Evolutionary conservation across 2,888 invertebrate genomes (phyloP).

Genomic region (Sinhomidia bicolor): DNA sequence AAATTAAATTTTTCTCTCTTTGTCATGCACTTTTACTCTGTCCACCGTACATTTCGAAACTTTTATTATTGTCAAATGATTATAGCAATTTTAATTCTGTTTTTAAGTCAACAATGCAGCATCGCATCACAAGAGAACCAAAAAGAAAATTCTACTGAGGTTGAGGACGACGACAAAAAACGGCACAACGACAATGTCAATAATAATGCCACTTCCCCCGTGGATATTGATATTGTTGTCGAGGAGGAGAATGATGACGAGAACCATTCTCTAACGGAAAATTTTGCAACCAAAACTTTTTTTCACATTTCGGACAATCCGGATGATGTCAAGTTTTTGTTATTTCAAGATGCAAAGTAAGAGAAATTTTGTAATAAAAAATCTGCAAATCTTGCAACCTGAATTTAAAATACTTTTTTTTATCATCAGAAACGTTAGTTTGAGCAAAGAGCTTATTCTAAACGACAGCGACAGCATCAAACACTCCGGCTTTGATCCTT

Average conservation of each 20-base stretch:
- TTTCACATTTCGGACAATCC: constrained; percentile 35
- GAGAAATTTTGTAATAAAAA: not conserved
- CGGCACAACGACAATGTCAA: no score
- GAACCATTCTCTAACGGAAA: not conserved
- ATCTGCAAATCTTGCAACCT: not conserved
- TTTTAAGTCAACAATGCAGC: no score
- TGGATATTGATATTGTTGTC: not conserved
- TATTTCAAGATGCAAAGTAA: constrained; percentile 34
- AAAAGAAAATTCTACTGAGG: not conserved
- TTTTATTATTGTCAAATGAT: no score
- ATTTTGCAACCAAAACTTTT: not conserved
- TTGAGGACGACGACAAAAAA: not conserved
- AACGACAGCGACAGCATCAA: constrained; percentile 16
- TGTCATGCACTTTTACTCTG: no score
- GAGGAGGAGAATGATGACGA: not conserved
- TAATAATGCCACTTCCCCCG: no score
- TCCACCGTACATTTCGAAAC: no score
- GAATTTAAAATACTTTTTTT: not conserved
- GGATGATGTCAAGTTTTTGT: constrained; percentile 30
- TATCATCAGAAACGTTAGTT: not conserved
- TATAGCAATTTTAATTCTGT: no score
- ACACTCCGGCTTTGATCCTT: not conserved
- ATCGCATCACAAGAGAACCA: no score
- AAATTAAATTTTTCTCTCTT: no score
- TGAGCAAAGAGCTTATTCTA: not conserved